Evolutionary conservation across 2,888 invertebrate species (phyloP).

Genomic region (Lasioglossum oenotherae): DNA sequence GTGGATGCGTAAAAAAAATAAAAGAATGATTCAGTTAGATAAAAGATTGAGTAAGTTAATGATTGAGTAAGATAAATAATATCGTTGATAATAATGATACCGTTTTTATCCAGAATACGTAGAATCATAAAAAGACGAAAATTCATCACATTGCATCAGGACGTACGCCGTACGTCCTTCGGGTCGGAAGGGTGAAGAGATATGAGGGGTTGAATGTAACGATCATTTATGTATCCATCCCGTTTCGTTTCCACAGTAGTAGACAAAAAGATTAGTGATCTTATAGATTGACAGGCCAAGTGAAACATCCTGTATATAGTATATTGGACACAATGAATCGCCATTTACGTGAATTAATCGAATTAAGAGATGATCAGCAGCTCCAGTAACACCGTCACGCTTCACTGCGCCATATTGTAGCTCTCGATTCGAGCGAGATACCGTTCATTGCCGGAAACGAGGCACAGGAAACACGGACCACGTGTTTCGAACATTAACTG

Average conservation of each 20-base stretch:
- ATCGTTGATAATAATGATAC: too few species aligned
- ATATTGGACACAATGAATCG: conserved; percentile 9
- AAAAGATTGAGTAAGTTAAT: too few species aligned
- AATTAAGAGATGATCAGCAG: conserved; percentile 13
- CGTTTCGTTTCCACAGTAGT: not conserved
- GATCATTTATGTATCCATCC: not conserved
- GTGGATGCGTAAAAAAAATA: too few species aligned
- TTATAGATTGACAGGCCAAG: not conserved
- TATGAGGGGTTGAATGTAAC: too few species aligned
- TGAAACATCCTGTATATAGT: conserved; percentile 9
- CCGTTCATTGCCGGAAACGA: conserved; percentile 16
- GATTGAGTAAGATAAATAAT: too few species aligned
- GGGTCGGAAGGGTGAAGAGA: too few species aligned
- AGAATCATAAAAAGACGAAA: too few species aligned
- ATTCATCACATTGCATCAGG: too few species aligned
- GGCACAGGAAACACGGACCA: conserved; percentile 16
- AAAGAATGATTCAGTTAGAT: too few species aligned
- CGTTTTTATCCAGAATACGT: too few species aligned
- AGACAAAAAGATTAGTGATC: not conserved
- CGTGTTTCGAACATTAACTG: conserved; percentile 12
- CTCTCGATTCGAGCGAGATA: conserved; percentile 11
- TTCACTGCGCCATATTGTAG: not conserved
- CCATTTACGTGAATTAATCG: conserved; percentile 17
- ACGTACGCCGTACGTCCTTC: too few species aligned
- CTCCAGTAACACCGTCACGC: not conserved